A percentile compares a stretch with the other conserved stretches of the same genome.
Evolutionary conservation across 1,140 invertebrate genomes (phyloP).

Genomic region (Leptestheria dahalacensis): DNA sequence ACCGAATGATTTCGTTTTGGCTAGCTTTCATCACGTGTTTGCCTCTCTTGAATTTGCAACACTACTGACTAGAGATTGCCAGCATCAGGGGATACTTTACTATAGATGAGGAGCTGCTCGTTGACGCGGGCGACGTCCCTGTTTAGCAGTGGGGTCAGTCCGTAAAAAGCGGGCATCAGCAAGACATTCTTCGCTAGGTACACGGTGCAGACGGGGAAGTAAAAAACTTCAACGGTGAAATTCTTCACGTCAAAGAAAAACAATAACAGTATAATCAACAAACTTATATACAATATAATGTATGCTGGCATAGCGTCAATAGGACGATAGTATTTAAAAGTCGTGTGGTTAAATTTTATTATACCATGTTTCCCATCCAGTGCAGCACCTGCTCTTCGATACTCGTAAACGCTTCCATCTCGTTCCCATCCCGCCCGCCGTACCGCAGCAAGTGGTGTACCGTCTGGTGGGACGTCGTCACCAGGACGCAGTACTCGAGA

Average conservation of each 20-base stretch:
- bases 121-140: slow-evolving; percentile 21
- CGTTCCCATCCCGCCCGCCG: slow-evolving; percentile 22
- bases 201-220: slow-evolving; percentile 43
- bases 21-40: slow-evolving; percentile 15
- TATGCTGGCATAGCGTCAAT: no score
- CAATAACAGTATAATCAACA: no score
- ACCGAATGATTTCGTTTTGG: slow-evolving; percentile 15
- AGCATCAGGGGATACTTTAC: slow-evolving; percentile 13
- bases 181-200: slow-evolving; percentile 41
- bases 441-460: slow-evolving; percentile 27
- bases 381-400: slow-evolving; percentile 32
- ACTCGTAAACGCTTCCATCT: slow-evolving; percentile 27
- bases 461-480: slow-evolving; percentile 32
- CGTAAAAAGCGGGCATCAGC: slow-evolving; percentile 42
- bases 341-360: neutral
- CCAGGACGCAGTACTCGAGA: slow-evolving; percentile 40
- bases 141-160: slow-evolving; percentile 41
- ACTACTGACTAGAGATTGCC: no score
- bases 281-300: no score
- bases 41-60: no score
- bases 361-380: slow-evolving; percentile 37
- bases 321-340: neutral
- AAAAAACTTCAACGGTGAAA: slow-evolving; percentile 40
- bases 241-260: slow-evolving; percentile 25
- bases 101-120: slow-evolving; percentile 12